A percentile compares a stretch with the other conserved stretches of the same genome.
phyloP scores from a whole-genome alignment of 2,888 invertebrate species.

The Spilosoma lubricipeda region DNA sequence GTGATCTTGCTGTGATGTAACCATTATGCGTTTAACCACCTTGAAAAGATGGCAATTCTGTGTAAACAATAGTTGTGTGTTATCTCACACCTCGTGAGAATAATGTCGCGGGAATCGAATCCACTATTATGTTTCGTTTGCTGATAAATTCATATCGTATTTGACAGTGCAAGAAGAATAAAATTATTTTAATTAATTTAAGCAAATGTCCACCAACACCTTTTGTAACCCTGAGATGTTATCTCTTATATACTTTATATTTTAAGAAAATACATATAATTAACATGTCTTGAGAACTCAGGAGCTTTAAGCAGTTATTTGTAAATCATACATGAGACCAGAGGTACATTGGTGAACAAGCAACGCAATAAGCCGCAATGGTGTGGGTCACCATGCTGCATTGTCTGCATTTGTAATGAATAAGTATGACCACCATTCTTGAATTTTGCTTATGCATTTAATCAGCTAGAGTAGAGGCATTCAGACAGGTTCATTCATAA shows the following conservation, averaged over 20 bases:
- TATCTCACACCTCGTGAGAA: slow-evolving; percentile 57
- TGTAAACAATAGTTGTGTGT: slow-evolving; percentile 42
- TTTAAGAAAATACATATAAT: not conserved
- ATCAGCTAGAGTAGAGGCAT: no score
- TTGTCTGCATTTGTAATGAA: no score
- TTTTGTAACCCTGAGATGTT: not conserved
- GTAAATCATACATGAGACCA: not conserved
- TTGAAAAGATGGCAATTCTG: slow-evolving; percentile 45
- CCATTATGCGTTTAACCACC: slow-evolving; percentile 39
- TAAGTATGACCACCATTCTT: no score
- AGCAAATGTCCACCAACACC: not conserved
- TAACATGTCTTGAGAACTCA: not conserved
- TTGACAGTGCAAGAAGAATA: slow-evolving; percentile 28
- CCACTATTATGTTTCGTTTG: slow-evolving; percentile 36
- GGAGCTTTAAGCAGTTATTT: not conserved
- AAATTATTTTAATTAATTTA: slow-evolving; percentile 1
- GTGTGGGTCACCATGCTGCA: not conserved
- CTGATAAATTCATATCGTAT: slow-evolving; percentile 39
- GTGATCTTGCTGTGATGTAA: slow-evolving; percentile 35
- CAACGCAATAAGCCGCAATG: no score
- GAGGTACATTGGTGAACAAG: no score
- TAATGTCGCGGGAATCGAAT: slow-evolving; percentile 54
- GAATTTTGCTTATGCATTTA: no score
- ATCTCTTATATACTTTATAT: not conserved
- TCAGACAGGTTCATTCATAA: no score